Evolutionary conservation across 2,888 invertebrate genomes (phyloP), one percentile per base, ranked within the genome.

Genomic region (Thysanoteuthis rhombus): DNA sequence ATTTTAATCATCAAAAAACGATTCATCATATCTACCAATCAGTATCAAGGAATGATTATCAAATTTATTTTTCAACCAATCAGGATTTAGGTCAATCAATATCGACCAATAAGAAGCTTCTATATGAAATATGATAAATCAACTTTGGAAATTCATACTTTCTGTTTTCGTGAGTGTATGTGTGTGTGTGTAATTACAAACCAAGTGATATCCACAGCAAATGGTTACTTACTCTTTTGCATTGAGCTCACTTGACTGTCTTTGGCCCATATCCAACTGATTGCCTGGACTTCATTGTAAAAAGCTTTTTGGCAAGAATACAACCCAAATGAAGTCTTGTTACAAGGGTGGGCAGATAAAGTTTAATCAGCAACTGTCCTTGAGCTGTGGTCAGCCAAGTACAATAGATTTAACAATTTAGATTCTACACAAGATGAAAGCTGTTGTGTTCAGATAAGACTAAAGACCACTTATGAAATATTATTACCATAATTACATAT

Each of bases 311-410:
- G 75, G 75, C 75, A 75, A n/a, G 10, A 75, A n/a, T n/a, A 75
- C 75, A 75, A 75, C 16, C 75, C 75, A 75, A 75, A 75, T 75
- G 75, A 75, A 75, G 75, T 75, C 75, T 75, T 75, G 16, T n/a
- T 75, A 75, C 75, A 75, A 75, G 75, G n/a, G 75, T 75, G 75
- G 75, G n/a, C n/a, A 36, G 75, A 75, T n/a, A 75, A 75, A 75
- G n/a, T 75, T 75, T 75, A 75, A 75, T 75, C 75, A 75, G 75
- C 75, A 75, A 75, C 75, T 75, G 75, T 75, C 75, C 75, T 75
- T 75, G 75, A 75, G 75, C 75, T n/a, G n/a, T 75, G 75, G 75
- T 75, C 75, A 75, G 75, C 75, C 75, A 75, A 75, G 75, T 75
- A n/a, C 75, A 25, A 75, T 75, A 75, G n/a, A 75, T 75, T 75